A percentile compares a stretch with the other conserved stretches of the same genome.
phyloP scores from a whole-genome alignment of 2,888 invertebrate species.

The Drosophila limbata region DNA sequence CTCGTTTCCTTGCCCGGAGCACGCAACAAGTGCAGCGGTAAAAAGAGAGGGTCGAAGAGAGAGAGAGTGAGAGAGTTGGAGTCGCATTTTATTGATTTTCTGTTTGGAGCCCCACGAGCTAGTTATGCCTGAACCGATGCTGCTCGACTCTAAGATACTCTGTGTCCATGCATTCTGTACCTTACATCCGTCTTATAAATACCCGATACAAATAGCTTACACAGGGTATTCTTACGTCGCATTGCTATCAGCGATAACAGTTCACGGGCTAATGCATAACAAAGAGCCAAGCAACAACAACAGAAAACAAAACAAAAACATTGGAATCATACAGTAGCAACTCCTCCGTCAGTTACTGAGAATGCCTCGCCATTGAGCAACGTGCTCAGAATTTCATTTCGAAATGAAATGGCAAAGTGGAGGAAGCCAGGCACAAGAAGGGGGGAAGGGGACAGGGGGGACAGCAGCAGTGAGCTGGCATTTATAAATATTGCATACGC shows the following conservation, averaged over 20 bases:
- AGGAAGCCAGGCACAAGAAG: constrained; percentile 5
- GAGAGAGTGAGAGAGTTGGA: constrained; percentile 24
- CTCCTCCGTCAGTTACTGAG: constrained; percentile 27
- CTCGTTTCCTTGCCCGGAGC: constrained; percentile 20
- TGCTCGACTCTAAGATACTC: constrained; percentile 17
- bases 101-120: constrained; percentile 46
- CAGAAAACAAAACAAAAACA: constrained; percentile 18
- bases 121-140: background rate
- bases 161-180: background rate
- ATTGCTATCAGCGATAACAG: constrained; percentile 14
- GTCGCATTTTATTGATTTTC: constrained; percentile 60
- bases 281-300: constrained; percentile 29
- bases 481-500: constrained; percentile 70
- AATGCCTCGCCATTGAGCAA: constrained; percentile 54
- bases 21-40: constrained; percentile 70
- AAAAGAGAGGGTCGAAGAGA: background rate
- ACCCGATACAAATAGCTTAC: background rate
- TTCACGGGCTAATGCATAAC: constrained; percentile 35
- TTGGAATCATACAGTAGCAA: constrained; percentile 41
- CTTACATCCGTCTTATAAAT: background rate
- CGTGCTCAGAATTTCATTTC: constrained; percentile 78
- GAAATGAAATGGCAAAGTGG: constrained; percentile 57
- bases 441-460: background rate
- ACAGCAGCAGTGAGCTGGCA: constrained; percentile 15
- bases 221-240: constrained; percentile 18